phyloP scores from a whole-genome alignment of 2,888 invertebrate species.

The Dolomedes plantarius region DNA sequence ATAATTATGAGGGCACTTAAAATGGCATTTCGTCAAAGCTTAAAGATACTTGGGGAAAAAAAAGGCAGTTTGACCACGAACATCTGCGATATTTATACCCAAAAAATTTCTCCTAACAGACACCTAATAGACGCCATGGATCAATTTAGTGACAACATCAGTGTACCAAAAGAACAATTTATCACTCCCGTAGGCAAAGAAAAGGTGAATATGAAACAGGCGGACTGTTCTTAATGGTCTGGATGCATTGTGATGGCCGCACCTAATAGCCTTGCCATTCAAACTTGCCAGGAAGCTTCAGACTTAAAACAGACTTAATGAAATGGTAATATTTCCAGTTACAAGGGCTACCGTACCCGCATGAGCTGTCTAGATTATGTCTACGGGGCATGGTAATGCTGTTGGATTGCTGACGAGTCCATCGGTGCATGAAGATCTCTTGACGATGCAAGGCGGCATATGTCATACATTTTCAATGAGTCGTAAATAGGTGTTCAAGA shows the following conservation, averaged over 20 bases:
- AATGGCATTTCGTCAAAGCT: too few species aligned
- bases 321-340: conserved; percentile 65
- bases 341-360: conserved; percentile 67
- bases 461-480: conserved; percentile 56
- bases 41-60: not conserved
- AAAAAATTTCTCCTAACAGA: conserved; percentile 2
- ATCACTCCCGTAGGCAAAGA: conserved; percentile 34
- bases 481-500: not conserved
- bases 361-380: conserved; percentile 31
- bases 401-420: conserved; percentile 28
- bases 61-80: not conserved
- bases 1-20: too few species aligned
- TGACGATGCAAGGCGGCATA: conserved; percentile 35
- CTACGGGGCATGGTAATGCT: conserved; percentile 38
- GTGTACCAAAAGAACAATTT: conserved; percentile 12
- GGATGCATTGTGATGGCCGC: conserved; percentile 4
- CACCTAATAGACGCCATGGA: conserved; percentile 3
- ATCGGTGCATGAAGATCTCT: conserved; percentile 38
- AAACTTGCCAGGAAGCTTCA: conserved; percentile 48
- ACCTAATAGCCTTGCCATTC: conserved; percentile 39
- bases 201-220: conserved; percentile 65
- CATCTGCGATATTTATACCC: not conserved
- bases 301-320: conserved; percentile 51
- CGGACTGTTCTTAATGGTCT: conserved; percentile 33
- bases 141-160: conserved; percentile 35